These are phyloP conservation scores for Benthosema pterotum DNA, from an alignment of 2,797 vertebrate species.

Conservation along the genomic window DNA sequence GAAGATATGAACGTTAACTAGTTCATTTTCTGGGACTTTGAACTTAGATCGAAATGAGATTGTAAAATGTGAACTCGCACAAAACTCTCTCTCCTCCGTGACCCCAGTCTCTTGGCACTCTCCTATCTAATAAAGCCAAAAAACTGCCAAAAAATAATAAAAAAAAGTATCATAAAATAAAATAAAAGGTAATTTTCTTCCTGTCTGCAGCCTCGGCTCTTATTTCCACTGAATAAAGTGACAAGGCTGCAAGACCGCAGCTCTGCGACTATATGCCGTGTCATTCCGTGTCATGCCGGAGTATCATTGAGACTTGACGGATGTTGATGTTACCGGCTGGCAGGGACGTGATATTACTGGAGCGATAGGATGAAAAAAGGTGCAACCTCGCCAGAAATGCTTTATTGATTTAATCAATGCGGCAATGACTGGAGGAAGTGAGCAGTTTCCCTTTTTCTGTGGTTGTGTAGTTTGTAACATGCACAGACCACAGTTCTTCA, in stretches of 20 bases:
- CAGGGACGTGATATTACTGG: constrained; percentile 23
- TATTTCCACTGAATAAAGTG: background rate
- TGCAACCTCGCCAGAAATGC: constrained; percentile 6
- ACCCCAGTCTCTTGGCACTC: too few species aligned
- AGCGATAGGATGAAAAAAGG: constrained; percentile 18
- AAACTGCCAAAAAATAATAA: too few species aligned
- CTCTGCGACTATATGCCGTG: background rate
- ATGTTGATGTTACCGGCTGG: background rate
- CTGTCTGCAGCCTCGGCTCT: background rate
- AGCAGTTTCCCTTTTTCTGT: background rate
- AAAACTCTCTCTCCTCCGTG: too few species aligned
- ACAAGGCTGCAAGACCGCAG: constrained; percentile 21
- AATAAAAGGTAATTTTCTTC: too few species aligned
- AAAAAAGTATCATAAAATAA: too few species aligned
- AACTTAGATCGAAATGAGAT: too few species aligned
- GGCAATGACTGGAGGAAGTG: background rate
- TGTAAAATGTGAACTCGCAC: too few species aligned
- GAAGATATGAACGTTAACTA: too few species aligned
- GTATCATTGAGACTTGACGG: background rate
- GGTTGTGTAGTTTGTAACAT: background rate
- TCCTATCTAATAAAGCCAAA: too few species aligned
- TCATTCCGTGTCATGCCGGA: constrained; percentile 8
- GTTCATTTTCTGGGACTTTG: too few species aligned
- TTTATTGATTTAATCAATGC: constrained; percentile 17
- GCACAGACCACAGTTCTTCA: too few species aligned